Base-by-base conservation (phyloP, 2,113 vertebrate genomes). In the Percopsis transmontana region DNA sequence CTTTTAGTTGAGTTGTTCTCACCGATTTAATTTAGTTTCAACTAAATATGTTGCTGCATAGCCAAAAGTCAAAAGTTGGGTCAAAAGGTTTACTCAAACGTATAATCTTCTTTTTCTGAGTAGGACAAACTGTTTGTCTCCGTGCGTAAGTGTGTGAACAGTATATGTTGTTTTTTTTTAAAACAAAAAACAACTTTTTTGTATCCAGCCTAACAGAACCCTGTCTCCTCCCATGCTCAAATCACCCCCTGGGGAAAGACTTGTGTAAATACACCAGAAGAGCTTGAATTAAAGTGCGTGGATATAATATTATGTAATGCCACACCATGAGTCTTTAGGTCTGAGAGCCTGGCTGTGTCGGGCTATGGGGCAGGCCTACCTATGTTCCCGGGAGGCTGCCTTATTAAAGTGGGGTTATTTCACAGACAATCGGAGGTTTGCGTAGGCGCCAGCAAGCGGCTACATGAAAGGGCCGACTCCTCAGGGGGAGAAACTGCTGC, bases 391-490 rank as follows among this genome's bases (percentile, higher is more conserved):
- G 84, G 85, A 87, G 81, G 66, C 79, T 74, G 79, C 75, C 87
- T 89, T 90, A 88, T 91, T 92, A 88, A 90, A 90, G 87, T 83
- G 84, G 87, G 87, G 84, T 88, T 89, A 90, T 91, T 91, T 92
- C 88, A 91, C 90, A 92, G 91, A 92, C 91, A 92, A 92, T 92
- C 88, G 83, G 91, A 90, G 89, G 89, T 85, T 90, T 92, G 91
- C 84, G 85, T 85, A 90, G 91, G 91, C 91, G 91, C 91, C 91
- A 92, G 90, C 84, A 80, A 90, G 91, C 90, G 90, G 91, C 82
- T 73, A 90, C 87, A 92, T 92, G 86, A 92, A 92, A 92, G 87
- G 71, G 42, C 68, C 52, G 65, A 84, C 91, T 92, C 91, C 91
- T 92, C 90, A 67, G 91, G 81, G 91, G 91, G 85, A 92, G 85